Conservation (phyloP, 2,888 invertebrate genomes). For the Drosophila peninsularis region DNA sequence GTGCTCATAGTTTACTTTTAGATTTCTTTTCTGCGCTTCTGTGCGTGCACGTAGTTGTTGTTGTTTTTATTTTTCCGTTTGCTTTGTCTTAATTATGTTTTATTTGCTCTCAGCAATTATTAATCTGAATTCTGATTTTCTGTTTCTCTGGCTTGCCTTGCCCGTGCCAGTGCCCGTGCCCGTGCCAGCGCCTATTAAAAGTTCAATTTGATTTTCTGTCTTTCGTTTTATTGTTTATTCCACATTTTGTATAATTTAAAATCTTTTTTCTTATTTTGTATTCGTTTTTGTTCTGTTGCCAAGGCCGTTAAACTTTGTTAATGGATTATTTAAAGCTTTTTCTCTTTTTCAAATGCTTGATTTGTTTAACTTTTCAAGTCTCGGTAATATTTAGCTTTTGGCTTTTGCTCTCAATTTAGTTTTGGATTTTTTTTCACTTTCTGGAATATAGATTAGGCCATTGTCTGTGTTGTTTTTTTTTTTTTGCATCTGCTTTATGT, state of each 20-base stretch:
- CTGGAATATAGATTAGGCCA: constrained; percentile 8
- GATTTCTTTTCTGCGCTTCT: constrained; percentile 71
- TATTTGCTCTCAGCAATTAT: constrained; percentile 62
- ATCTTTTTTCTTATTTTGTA: constrained; percentile 17
- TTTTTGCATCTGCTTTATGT: constrained; percentile 1
- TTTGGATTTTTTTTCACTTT: constrained; percentile 16
- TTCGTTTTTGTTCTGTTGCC: constrained; percentile 19
- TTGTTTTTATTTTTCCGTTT: constrained; percentile 22
- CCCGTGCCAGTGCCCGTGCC: constrained; percentile 2
- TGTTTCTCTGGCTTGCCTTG: constrained; percentile 4
- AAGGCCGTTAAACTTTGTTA: constrained; percentile 54
- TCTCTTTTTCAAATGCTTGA: neutral
- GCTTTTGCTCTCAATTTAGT: neutral
- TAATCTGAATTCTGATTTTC: constrained; percentile 56
- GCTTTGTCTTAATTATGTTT: constrained; percentile 64
- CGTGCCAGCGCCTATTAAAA: constrained; percentile 38
- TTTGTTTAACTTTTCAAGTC: constrained; percentile 10
- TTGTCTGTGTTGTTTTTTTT: constrained; percentile 5
- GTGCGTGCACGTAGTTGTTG: constrained; percentile 41
- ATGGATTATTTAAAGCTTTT: constrained; percentile 31
- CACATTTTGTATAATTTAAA: constrained; percentile 41
- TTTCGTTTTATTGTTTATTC: constrained; percentile 34
- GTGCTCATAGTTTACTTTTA: constrained; percentile 74
- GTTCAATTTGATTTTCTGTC: constrained; percentile 36
- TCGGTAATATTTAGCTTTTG: constrained; percentile 15